Conservation (phyloP, 2,888 invertebrate genomes). For the Mayetiola destructor region DNA sequence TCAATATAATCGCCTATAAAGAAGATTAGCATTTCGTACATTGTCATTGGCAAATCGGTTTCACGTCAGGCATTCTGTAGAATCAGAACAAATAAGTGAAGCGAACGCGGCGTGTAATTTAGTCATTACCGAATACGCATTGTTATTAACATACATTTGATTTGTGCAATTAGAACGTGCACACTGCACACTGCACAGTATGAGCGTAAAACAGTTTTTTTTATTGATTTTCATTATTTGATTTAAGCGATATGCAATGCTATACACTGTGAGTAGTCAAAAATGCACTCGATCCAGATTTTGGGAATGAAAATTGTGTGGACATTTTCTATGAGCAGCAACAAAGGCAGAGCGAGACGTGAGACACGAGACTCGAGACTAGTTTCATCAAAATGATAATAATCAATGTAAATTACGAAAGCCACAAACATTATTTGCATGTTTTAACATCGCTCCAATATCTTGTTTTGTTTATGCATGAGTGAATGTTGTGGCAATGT, state of each 20-base stretch:
- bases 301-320: not conserved
- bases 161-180: conserved; percentile 10
- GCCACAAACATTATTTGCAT: conserved; percentile 1
- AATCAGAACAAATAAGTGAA: too few species aligned
- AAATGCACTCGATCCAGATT: too few species aligned
- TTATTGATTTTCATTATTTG: not conserved
- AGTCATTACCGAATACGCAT: too few species aligned
- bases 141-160: conserved; percentile 7
- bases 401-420: conserved; percentile 6
- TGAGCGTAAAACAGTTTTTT: not conserved
- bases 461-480: conserved; percentile 1
- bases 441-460: not conserved
- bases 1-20: too few species aligned
- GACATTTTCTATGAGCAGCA: not conserved
- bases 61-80: too few species aligned
- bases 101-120: too few species aligned
- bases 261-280: too few species aligned
- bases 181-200: too few species aligned
- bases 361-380: not conserved
- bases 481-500: not conserved
- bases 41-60: too few species aligned
- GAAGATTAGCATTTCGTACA: too few species aligned
- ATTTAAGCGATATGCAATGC: too few species aligned
- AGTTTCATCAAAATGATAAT: conserved; percentile 6
- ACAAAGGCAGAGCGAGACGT: not conserved